Conservation (phyloP, 2,797 vertebrate species). For the Dendrocincla tyrannina region DNA sequence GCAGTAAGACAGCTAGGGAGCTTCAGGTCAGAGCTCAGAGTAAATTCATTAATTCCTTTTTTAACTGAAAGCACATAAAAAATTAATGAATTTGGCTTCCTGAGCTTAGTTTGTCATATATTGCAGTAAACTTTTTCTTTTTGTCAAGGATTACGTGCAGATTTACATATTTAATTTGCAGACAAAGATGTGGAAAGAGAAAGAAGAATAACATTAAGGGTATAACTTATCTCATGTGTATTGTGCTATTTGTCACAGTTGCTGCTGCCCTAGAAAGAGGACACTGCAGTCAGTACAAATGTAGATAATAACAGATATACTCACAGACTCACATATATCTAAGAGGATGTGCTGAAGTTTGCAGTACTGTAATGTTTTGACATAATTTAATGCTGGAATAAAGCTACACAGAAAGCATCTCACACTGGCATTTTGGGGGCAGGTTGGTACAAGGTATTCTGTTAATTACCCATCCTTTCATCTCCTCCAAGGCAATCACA, state of each 20-base stretch:
- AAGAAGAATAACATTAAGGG: neutral
- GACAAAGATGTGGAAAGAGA: neutral
- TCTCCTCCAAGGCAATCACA: neutral
- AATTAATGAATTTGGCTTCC: conserved; percentile 14
- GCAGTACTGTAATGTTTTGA: neutral
- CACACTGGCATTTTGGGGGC: neutral
- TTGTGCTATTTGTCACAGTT: neutral
- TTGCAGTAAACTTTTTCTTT: neutral
- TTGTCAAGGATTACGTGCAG: neutral
- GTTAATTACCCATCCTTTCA: neutral
- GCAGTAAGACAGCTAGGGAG: conserved; percentile 5
- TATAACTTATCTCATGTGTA: neutral
- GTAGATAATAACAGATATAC: neutral
- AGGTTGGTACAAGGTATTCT: neutral
- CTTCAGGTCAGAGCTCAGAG: conserved; percentile 52
- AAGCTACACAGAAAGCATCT: neutral
- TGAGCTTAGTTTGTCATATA: neutral
- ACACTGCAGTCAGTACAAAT: neutral
- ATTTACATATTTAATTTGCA: conserved; percentile 29
- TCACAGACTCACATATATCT: neutral
- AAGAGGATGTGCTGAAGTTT: neutral
- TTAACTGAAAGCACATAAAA: conserved; percentile 48
- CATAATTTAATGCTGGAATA: neutral
- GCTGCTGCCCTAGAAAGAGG: neutral
- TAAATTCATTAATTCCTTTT: conserved; percentile 64